Base-by-base conservation (phyloP, 2,113 vertebrate genomes). In the Paramisgurnus dabryanus region DNA sequence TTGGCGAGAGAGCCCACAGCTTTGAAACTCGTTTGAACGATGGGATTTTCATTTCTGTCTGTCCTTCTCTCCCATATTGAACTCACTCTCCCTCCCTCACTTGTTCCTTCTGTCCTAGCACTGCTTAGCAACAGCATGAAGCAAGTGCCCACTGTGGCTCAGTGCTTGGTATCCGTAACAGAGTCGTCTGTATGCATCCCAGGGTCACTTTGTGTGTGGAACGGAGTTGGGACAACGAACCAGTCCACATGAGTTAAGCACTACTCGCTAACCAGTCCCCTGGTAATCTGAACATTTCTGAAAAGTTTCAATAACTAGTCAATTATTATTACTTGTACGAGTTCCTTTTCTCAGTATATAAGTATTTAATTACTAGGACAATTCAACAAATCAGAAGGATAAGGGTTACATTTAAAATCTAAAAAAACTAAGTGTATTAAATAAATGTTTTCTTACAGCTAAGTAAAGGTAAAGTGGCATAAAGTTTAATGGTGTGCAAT, bases 1-100 rank as follows among this genome's bases (percentile, higher is more conserved):
- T 87, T 85, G 86, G 86, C 82, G 75, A 77, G 72, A 75, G 78
- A 74, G 66, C 68, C 82, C 71, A 80, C 70, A 77, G 71, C 80
- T 72, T 85, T 80, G 68, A 87, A 87, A 85, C 50, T 78, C 76
- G 70, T 82, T 85, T 85, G 84, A 87, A 87, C 77, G 84, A 85
- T 87, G 84, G 10, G 72, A 85, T 84, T 87, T 87, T 85, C 82
- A 87, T 85, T 85, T 85, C 80, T 78, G 60, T 83, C 81, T 81
- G 78, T 83, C 60, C 71, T 70, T 50, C 69, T 83, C 63, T 47
- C 65, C 73, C 68, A 58, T 85, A 79, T 72, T 83, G 80, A 79
- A 61, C 60, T 22, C 57, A 13, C 45, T 76, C 40, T 83, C 75
- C 57, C 7, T 80, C 53, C 57, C 50, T 45, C 9, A 1, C 69